Conservation (phyloP, 1,140 invertebrate genomes). For the Lordiphosa collinella region DNA sequence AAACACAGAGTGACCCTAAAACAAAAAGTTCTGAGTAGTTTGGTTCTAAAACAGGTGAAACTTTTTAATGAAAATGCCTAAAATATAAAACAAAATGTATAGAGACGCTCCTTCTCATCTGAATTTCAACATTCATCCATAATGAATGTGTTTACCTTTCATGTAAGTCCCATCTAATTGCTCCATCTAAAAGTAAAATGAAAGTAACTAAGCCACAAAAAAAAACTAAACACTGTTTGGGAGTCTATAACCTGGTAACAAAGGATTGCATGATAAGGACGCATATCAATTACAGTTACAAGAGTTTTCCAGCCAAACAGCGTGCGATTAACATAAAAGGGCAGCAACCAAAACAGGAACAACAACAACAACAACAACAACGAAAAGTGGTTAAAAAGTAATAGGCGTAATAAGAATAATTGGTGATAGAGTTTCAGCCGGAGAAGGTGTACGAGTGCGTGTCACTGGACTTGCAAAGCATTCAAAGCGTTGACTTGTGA, state of each 20-base stretch:
- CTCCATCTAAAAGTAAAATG: too few relatives aligned
- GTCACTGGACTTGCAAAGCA: slow-evolving; percentile 26
- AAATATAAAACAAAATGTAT: too few relatives aligned
- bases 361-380: too few relatives aligned
- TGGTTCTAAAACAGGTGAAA: too few relatives aligned
- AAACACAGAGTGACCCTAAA: too few relatives aligned
- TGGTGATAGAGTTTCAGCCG: too few relatives aligned
- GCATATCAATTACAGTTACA: slow-evolving; percentile 78
- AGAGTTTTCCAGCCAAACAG: slow-evolving; percentile 44
- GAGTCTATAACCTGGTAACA: slow-evolving; percentile 16
- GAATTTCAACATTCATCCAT: too few relatives aligned
- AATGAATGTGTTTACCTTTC: too few relatives aligned
- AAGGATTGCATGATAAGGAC: slow-evolving; percentile 72
- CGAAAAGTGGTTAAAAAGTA: slow-evolving; percentile 70
- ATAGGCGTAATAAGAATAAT: slow-evolving; percentile 77
- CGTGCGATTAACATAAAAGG: slow-evolving; percentile 74
- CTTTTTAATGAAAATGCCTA: too few relatives aligned
- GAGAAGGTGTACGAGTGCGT: too few relatives aligned
- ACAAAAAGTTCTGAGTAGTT: too few relatives aligned
- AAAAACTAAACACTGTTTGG: slow-evolving; percentile 1
- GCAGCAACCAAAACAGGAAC: slow-evolving; percentile 44
- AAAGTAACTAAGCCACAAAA: slow-evolving; percentile 7
- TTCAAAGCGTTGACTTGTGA: slow-evolving; percentile 73
- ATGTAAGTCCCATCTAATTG: slow-evolving; percentile 19
- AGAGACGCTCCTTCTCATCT: too few relatives aligned